phyloP scores from a whole-genome alignment of 2,113 vertebrate genomes.

The Chelonoidis abingdonii region DNA sequence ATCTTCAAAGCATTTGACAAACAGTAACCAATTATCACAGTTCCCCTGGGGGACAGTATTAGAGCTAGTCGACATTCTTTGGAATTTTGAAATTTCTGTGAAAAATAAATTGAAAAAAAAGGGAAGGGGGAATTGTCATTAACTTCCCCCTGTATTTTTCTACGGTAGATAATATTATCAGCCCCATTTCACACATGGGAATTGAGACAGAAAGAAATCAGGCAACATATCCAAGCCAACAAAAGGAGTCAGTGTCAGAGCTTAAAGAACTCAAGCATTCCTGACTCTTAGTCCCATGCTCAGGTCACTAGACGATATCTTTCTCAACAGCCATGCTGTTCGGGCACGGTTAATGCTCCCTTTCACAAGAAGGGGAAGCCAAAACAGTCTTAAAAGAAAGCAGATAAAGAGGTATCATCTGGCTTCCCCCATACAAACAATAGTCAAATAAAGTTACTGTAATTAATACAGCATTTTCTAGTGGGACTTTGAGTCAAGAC shows the following conservation, averaged over 20 bases:
- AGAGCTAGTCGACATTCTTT: background rate
- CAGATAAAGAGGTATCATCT: background rate
- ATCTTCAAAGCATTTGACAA: background rate
- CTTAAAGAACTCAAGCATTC: background rate
- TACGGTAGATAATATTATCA: background rate
- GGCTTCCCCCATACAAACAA: background rate
- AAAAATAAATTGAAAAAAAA: background rate
- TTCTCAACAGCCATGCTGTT: background rate
- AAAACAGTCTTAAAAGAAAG: background rate
- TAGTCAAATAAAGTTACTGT: background rate
- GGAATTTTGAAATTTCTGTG: background rate
- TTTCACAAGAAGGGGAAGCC: background rate
- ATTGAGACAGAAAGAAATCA: background rate
- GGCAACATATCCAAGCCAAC: background rate
- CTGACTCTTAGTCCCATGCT: background rate
- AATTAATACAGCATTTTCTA: background rate
- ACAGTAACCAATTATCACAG: background rate
- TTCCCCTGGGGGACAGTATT: no score
- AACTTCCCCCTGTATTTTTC: background rate
- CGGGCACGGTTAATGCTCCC: background rate
- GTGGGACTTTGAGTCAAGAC: background rate
- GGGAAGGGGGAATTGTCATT: background rate
- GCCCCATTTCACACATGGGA: background rate
- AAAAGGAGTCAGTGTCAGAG: background rate
- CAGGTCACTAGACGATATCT: background rate